These are phyloP conservation scores for Anastatus disparis DNA, from an alignment of 1,140 invertebrate genomes.

Conservation along the genomic window DNA sequence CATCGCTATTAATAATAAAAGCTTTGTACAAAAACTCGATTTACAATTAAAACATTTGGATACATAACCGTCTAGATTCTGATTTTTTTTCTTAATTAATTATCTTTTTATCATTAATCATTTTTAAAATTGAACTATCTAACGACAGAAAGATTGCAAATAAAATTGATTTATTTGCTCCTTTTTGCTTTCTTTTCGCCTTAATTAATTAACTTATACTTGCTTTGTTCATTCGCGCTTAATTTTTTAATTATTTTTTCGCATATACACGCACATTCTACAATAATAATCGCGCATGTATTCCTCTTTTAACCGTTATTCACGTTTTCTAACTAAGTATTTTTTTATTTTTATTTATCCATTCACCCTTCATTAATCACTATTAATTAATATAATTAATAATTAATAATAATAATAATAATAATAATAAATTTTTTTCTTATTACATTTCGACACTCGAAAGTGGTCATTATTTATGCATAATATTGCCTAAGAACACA, in stretches of 20 bases:
- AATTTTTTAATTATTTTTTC: conserved; percentile 39
- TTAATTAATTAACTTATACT: conserved; percentile 32
- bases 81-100: conserved; percentile 45
- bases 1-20: conserved; percentile 65
- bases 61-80: conserved; percentile 61
- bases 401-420: conserved; percentile 33
- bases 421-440: conserved; percentile 18
- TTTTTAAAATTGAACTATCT: conserved; percentile 59
- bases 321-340: conserved; percentile 29
- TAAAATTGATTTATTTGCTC: conserved; percentile 46
- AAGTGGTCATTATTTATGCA: conserved; percentile 31
- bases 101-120: conserved; percentile 32
- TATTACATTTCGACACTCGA: conserved; percentile 32
- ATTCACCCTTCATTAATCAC: conserved; percentile 38
- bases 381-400: conserved; percentile 41
- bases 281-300: conserved; percentile 33
- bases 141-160: conserved; percentile 54
- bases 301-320: conserved; percentile 18
- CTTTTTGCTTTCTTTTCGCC: conserved; percentile 33
- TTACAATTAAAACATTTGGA: conserved; percentile 66
- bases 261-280: conserved; percentile 32
- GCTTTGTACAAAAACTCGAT: conserved; percentile 67
- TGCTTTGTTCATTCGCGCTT: conserved; percentile 43
- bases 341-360: conserved; percentile 39
- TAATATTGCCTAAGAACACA: conserved; percentile 49